phyloP scores from a whole-genome alignment of 2,888 invertebrate genomes.

The Pimpla rufipes region DNA sequence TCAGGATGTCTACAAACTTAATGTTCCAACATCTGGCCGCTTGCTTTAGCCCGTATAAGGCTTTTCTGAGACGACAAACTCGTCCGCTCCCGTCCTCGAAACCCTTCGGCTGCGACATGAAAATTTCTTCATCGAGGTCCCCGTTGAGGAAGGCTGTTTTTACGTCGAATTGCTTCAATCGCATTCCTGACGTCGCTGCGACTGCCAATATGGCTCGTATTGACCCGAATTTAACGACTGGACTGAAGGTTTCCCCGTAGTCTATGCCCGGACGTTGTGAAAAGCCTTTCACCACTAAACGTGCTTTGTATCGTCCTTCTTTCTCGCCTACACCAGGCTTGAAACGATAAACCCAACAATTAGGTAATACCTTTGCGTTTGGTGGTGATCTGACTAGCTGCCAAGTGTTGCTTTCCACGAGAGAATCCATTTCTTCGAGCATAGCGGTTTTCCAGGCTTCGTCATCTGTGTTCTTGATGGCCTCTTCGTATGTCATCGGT shows the following conservation, averaged over 20 bases:
- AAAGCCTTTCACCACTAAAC: constrained; percentile 55
- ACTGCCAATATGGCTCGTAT: constrained; percentile 71
- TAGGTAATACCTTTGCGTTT: constrained; percentile 22
- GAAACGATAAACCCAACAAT: constrained; percentile 34
- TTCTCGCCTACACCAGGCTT: constrained; percentile 32
- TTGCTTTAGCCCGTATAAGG: constrained; percentile 77
- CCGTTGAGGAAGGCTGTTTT: constrained; percentile 72
- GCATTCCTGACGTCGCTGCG: constrained; percentile 69
- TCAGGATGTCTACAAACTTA: constrained; percentile 62
- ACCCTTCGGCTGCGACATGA: constrained; percentile 75
- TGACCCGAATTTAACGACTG: constrained; percentile 72
- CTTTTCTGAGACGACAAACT: constrained; percentile 72
- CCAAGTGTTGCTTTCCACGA: constrained; percentile 51
- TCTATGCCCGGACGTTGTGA: constrained; percentile 71
- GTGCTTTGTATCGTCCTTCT: constrained; percentile 18
- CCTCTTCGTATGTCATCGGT: constrained; percentile 34
- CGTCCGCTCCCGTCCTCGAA: constrained; percentile 67
- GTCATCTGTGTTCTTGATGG: constrained; percentile 17
- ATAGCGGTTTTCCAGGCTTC: constrained; percentile 53
- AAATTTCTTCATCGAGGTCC: constrained; percentile 70
- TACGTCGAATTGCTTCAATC: constrained; percentile 74
- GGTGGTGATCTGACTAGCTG: constrained; percentile 11
- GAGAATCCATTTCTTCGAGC: constrained; percentile 31
- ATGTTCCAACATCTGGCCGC: constrained; percentile 74
- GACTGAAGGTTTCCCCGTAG: constrained; percentile 76